Evolutionary conservation across 53 echinoderm and acorn worm genomes (phyloP).

Genomic region (Glandiceps talaboti): DNA sequence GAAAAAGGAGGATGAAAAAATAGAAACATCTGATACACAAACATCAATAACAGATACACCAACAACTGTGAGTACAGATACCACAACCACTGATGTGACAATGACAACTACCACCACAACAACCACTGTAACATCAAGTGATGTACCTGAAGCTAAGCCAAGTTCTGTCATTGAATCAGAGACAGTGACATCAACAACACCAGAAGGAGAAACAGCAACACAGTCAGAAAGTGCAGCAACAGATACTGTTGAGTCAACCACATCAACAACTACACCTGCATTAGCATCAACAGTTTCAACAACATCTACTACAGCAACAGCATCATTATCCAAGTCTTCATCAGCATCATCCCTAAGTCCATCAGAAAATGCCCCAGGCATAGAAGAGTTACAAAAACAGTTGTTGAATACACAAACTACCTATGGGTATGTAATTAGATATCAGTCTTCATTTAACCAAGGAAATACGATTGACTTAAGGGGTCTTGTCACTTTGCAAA

Average conservation of each 20-base stretch:
- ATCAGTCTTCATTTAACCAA: too few relatives aligned
- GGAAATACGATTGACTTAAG: too few relatives aligned
- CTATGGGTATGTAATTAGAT: neutral
- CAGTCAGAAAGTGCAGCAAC: conserved; percentile 3
- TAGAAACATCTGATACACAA: neutral
- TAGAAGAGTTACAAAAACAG: neutral
- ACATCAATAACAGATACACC: conserved; percentile 6
- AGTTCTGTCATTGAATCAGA: conserved; percentile 5
- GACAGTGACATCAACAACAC: neutral
- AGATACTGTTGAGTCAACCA: conserved; percentile 9
- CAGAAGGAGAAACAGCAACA: conserved; percentile 5
- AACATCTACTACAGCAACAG: neutral
- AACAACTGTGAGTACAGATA: neutral
- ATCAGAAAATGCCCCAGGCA: neutral
- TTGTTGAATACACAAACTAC: neutral
- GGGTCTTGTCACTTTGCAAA: too few relatives aligned
- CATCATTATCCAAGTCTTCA: neutral
- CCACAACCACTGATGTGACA: conserved; percentile 2
- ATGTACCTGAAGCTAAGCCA: conserved; percentile 6
- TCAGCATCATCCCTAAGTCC: neutral
- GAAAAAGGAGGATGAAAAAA: neutral
- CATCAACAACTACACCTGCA: neutral
- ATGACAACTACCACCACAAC: conserved; percentile 8
- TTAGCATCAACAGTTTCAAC: neutral
- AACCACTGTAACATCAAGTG: conserved; percentile 7